Conservation (phyloP, 2,797 vertebrate genomes). For the Rhinichthys osculus region DNA sequence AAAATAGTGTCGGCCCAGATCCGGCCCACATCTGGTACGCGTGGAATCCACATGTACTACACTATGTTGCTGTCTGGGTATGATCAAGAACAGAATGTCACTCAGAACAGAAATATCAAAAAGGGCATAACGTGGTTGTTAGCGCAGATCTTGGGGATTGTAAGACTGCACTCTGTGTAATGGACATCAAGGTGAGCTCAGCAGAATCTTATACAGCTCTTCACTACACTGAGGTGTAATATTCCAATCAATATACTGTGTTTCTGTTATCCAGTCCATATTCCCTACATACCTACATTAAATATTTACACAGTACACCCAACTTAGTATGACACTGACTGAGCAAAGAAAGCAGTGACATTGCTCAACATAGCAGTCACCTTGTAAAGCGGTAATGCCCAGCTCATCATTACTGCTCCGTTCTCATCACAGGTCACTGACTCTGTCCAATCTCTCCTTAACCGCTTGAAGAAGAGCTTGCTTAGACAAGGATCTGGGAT, state of each 20-base stretch:
- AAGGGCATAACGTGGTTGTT: too few species aligned
- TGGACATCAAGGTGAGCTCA: constrained; percentile 32
- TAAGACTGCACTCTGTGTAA: neutral
- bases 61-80: too few species aligned
- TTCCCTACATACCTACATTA: constrained; percentile 58
- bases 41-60: too few species aligned
- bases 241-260: constrained; percentile 55
- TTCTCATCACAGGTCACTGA: constrained; percentile 22
- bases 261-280: constrained; percentile 2
- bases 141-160: too few species aligned
- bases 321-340: constrained; percentile 60
- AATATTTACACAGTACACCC: constrained; percentile 60
- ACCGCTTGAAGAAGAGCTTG: neutral
- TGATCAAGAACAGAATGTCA: too few species aligned
- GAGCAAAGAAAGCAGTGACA: constrained; percentile 53
- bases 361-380: constrained; percentile 44
- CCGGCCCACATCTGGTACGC: too few species aligned
- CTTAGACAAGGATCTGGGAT: neutral
- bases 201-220: constrained; percentile 29
- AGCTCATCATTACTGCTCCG: constrained; percentile 17
- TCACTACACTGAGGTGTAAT: constrained; percentile 28
- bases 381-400: constrained; percentile 28
- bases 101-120: too few species aligned
- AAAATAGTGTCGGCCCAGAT: too few species aligned
- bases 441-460: neutral